phyloP scores from a whole-genome alignment of 2,888 invertebrate genomes.

The Augochlorella aurata region DNA sequence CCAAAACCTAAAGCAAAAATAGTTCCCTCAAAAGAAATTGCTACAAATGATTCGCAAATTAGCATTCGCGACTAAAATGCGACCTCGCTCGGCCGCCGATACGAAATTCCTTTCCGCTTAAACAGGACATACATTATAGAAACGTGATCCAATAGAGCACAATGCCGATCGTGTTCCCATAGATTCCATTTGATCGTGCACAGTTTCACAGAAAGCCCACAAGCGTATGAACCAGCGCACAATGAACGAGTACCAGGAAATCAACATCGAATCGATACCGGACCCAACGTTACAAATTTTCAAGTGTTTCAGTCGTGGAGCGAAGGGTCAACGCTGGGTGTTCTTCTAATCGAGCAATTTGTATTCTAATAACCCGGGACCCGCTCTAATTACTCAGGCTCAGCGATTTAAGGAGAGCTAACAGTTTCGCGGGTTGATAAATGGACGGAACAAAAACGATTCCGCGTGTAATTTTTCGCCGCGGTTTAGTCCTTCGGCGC shows the following conservation, averaged over 20 bases:
- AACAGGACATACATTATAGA: not conserved
- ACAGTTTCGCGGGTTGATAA: slow-evolving; percentile 38
- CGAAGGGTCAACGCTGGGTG: not conserved
- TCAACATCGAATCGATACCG: not conserved
- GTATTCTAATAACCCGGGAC: slow-evolving; percentile 5
- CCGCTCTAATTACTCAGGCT: slow-evolving; percentile 33
- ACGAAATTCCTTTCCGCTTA: too few relatives aligned
- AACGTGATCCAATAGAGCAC: not conserved
- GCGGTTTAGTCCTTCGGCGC: slow-evolving; percentile 4
- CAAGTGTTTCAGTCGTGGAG: too few relatives aligned
- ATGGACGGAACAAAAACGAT: slow-evolving; percentile 21
- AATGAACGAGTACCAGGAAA: not conserved
- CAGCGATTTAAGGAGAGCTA: not conserved
- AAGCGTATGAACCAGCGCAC: not conserved
- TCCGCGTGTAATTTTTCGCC: slow-evolving; percentile 28
- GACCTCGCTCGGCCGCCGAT: too few relatives aligned
- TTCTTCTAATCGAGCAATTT: slow-evolving; percentile 9
- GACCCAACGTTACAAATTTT: too few relatives aligned
- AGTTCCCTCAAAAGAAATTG: too few relatives aligned
- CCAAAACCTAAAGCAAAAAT: too few relatives aligned
- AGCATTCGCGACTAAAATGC: too few relatives aligned
- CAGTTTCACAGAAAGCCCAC: not conserved
- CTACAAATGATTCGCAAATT: too few relatives aligned
- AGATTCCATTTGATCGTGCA: too few relatives aligned
- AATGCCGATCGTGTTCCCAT: not conserved